Conservation (phyloP, 1,140 invertebrate genomes). For the Plodia interpunctella region DNA sequence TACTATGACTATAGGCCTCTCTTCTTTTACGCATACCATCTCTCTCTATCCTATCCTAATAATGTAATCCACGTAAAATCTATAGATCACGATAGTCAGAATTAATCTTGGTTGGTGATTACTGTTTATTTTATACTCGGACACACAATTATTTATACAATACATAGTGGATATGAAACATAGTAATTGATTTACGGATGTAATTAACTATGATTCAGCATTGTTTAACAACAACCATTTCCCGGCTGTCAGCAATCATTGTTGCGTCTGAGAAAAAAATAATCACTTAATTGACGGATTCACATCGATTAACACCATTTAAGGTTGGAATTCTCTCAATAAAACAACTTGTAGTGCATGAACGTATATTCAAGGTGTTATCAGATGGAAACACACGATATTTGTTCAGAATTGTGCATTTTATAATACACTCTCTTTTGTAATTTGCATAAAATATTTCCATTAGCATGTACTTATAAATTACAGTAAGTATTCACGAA, state of each 20-base stretch:
- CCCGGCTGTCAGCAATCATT: slow-evolving; percentile 5
- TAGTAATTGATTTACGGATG: background rate
- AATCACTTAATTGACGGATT: background rate
- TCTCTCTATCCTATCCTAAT: too few relatives aligned
- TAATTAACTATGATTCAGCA: background rate
- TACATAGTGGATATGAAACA: background rate
- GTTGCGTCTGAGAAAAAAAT: background rate
- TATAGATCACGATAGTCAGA: background rate
- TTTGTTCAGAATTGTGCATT: too few relatives aligned
- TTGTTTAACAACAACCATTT: background rate
- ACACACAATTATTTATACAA: background rate
- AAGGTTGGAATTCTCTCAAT: background rate
- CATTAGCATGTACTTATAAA: too few relatives aligned
- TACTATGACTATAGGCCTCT: too few relatives aligned
- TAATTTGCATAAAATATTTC: too few relatives aligned
- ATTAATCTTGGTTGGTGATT: background rate
- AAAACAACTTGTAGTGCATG: too few relatives aligned
- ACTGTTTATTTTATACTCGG: background rate
- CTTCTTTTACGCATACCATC: too few relatives aligned
- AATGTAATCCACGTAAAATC: too few relatives aligned
- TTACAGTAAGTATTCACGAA: too few relatives aligned
- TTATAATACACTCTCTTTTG: too few relatives aligned
- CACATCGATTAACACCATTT: background rate
- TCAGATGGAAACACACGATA: too few relatives aligned
- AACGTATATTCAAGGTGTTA: too few relatives aligned